Base-by-base conservation (phyloP, 2,797 vertebrate species). In the Gadopsis marmoratus region DNA sequence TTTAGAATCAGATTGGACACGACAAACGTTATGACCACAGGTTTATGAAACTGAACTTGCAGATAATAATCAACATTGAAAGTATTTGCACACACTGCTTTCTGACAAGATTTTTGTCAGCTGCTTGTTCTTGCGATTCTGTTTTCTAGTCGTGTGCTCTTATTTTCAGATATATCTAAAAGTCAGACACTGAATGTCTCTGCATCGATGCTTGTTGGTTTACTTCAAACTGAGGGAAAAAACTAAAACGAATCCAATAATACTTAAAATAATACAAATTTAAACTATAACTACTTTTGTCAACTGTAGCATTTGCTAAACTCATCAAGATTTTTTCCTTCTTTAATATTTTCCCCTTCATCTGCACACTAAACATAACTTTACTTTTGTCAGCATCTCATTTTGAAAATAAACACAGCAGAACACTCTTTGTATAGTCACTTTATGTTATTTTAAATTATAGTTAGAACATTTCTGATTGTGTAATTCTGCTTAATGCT, bases 1-100 rank as follows among this genome's bases (percentile, higher is more conserved):
- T 99, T 81, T 7, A 80, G 29, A 74, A 33, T 51, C 76, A 87
- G 10, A 81, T 11, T 13, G 2, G 74, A 58, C 2, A 21, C 26
- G 26, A 54, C 47, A 54, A 66, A 59, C 12, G 2, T 60, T 23
- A 33, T 13, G 16, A 54, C 13, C 3, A 33, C 26, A 70, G n/a
- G 19, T 74, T 43, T 11, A 17, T 54, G 1, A n/a, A 50, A 76
- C 23, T 7, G 6, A 47, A 47, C 29, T 56, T 12, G 54, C 33
- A 60, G 3, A 41, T 55, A 71, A 54, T n/a, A 37, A 55, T 23
- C n/a, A 64, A 33, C 31, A 23, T 1, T 31, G 11, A 69, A 47
- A 14, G 14, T 9, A 33, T 62, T 26, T 16, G 21, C 16, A 41
- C 3, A 16, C 9, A 11, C 37, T 43, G 39, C 39, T 41, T 41